Percentiles rank a stretch among this genome's conserved stretches.
Evolutionary conservation across 2,888 invertebrate genomes (phyloP).

Genomic region (Torymus auratus): DNA sequence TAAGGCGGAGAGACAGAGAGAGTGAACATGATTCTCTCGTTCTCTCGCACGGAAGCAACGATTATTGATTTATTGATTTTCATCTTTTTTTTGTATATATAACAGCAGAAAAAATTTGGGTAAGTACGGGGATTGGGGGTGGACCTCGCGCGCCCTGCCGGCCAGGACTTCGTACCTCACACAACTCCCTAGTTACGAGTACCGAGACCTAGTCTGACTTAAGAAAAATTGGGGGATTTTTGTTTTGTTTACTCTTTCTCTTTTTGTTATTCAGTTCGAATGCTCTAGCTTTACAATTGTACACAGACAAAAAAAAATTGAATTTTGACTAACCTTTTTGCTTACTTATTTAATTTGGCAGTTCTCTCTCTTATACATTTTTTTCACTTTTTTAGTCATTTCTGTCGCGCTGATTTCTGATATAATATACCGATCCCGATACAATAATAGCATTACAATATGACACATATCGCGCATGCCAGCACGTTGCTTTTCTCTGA

Average conservation of each 20-base stretch:
- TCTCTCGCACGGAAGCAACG: slow-evolving; percentile 41
- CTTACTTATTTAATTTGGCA: slow-evolving; percentile 56
- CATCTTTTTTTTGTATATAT: slow-evolving; percentile 37
- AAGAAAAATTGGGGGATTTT: background rate
- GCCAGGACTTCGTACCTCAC: slow-evolving; percentile 77
- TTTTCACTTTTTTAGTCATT: slow-evolving; percentile 37
- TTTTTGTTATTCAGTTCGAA: background rate
- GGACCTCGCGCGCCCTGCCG: slow-evolving; percentile 77
- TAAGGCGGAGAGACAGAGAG: background rate
- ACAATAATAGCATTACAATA: slow-evolving; percentile 7
- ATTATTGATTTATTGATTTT: slow-evolving; percentile 56
- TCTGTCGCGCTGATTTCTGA: slow-evolving; percentile 35
- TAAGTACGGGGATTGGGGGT: slow-evolving; percentile 76
- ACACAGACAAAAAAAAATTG: slow-evolving; percentile 17
- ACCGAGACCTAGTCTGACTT: slow-evolving; percentile 74
- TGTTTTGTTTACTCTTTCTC: too few relatives aligned
- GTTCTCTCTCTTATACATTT: slow-evolving; percentile 58
- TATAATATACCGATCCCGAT: slow-evolving; percentile 39
- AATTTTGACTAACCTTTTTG: background rate
- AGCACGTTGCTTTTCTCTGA: slow-evolving; percentile 51
- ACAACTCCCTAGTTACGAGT: slow-evolving; percentile 78
- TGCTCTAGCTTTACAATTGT: slow-evolving; percentile 39
- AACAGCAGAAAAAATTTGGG: slow-evolving; percentile 59
- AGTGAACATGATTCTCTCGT: background rate
- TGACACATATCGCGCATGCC: slow-evolving; percentile 37